A percentile compares a stretch with the other conserved stretches of the same genome.
These are phyloP conservation scores for Pluvialis apricaria DNA, from an alignment of 2,113 vertebrate genomes.

Conservation along the genomic window DNA sequence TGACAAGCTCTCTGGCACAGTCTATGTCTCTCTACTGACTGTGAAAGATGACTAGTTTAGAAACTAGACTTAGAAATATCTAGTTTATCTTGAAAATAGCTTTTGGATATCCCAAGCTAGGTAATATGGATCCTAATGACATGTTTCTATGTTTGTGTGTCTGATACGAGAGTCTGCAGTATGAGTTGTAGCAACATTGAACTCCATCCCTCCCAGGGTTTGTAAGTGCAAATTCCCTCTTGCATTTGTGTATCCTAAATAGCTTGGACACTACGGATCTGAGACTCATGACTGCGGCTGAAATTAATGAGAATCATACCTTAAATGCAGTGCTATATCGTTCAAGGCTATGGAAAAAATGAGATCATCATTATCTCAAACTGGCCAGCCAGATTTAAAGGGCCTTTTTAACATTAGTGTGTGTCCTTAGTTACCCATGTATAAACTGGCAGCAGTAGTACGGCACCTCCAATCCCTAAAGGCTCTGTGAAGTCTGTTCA, in stretches of 20 bases:
- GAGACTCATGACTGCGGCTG: neutral
- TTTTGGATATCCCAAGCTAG: neutral
- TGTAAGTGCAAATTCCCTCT: neutral
- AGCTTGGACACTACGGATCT: neutral
- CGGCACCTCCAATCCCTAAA: neutral
- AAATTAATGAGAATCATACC: neutral
- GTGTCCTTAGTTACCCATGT: neutral
- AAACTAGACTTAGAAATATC: neutral
- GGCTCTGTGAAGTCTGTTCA: neutral
- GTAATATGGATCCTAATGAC: neutral
- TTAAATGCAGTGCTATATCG: neutral
- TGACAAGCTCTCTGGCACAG: neutral
- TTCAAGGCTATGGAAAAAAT: neutral
- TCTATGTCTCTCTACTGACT: neutral
- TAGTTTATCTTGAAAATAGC: neutral
- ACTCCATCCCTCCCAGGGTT: neutral
- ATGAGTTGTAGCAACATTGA: neutral
- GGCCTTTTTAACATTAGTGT: neutral
- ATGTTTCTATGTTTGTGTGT: neutral
- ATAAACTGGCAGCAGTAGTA: neutral
- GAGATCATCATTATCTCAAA: neutral
- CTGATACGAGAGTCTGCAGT: neutral
- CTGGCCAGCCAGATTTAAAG: neutral
- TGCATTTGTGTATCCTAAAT: neutral
- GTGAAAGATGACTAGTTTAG: neutral